Percentiles rank a stretch among this genome's conserved stretches.
Conservation (phyloP, 2,113 vertebrate genomes). For the Bubo blakistoni region DNA sequence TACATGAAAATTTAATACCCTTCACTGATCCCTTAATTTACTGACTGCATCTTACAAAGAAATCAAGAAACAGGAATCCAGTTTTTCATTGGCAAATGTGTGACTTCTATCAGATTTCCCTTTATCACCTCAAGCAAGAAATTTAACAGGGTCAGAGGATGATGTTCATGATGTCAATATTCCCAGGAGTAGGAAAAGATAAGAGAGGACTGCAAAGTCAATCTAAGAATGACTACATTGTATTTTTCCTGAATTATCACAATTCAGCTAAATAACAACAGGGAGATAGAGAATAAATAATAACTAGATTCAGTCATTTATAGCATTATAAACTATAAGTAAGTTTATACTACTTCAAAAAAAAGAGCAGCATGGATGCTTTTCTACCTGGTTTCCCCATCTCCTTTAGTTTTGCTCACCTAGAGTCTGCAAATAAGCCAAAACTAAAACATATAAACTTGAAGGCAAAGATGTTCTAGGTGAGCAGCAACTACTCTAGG, state of each 20-base stretch:
- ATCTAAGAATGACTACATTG: neutral
- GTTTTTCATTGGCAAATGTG: neutral
- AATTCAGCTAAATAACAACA: neutral
- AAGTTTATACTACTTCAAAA: neutral
- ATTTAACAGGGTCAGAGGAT: neutral
- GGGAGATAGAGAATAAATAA: neutral
- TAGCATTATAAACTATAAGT: neutral
- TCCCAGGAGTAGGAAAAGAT: neutral
- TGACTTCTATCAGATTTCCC: neutral
- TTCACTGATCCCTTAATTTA: neutral
- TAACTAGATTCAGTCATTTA: neutral
- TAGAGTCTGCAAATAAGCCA: neutral
- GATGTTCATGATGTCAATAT: neutral
- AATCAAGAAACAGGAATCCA: neutral
- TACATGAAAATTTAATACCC: neutral
- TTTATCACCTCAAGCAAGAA: neutral
- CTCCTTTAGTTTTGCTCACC: neutral
- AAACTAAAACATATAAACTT: neutral
- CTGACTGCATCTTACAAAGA: neutral
- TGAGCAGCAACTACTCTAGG: neutral
- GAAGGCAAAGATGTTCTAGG: neutral
- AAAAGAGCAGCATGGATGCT: accelerated
- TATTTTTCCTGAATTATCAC: neutral
- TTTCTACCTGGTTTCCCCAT: neutral
- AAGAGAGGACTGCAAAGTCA: neutral